Conservation (phyloP, 2,797 vertebrate species). For the Chaetodon trifasciatus region DNA sequence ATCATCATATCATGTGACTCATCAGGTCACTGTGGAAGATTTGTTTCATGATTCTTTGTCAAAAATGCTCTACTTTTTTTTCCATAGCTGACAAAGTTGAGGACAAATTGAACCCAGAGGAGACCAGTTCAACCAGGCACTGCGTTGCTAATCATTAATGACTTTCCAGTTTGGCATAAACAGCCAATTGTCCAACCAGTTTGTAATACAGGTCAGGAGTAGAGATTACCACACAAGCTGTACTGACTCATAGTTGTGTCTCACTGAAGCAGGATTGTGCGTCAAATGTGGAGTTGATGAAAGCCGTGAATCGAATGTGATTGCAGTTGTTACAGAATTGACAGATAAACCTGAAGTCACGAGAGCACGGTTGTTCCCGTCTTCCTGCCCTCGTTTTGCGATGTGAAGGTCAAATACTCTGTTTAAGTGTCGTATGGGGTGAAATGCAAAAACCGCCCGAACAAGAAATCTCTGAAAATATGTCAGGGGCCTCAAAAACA, state of each 20-base stretch:
- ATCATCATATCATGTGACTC: neutral
- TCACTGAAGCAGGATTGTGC: neutral
- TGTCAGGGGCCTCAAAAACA: neutral
- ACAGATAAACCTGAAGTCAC: conserved; percentile 30
- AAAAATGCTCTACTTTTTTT: neutral
- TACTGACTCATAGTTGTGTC: conserved; percentile 40
- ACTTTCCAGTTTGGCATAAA: neutral
- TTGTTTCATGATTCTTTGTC: neutral
- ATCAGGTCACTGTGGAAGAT: neutral
- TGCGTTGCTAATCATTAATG: neutral
- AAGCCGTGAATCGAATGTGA: neutral
- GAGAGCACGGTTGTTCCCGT: neutral
- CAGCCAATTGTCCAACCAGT: neutral
- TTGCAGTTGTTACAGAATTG: conserved; percentile 10
- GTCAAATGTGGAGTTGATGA: conserved; percentile 8
- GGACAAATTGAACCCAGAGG: neutral
- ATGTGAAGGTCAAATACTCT: too few relatives aligned
- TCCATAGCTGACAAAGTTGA: neutral
- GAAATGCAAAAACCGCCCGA: neutral
- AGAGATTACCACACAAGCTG: conserved; percentile 7
- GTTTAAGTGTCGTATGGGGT: neutral
- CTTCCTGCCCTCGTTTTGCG: neutral
- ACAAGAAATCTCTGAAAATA: neutral
- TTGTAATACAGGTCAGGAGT: conserved; percentile 56
- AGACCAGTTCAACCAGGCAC: neutral